Evolutionary conservation across 92 coral and sea anemone species (phyloP), one percentile per base, ranked within the genome.

Genomic region (Phenganax stokvisi): DNA sequence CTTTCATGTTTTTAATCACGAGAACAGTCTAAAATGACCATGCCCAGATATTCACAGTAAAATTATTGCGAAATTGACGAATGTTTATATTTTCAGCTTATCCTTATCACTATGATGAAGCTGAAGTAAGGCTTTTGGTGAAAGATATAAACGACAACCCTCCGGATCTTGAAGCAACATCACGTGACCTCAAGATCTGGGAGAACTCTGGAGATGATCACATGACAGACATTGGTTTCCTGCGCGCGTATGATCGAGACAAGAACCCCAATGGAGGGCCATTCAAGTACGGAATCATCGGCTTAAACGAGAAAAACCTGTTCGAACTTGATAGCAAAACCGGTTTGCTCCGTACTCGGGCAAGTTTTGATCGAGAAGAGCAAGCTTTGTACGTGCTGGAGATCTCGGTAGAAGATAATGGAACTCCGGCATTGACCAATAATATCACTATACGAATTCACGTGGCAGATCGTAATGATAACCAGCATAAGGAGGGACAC

Each of bases 101-200:
- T 51, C 86, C 86, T 27, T 76, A 57, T 67, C 80, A 88, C 73
- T 90, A 96, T 78, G 99, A 97, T 78, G 85, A 96, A 30, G 91
- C 90, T 0, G 83, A 92, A 6, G 97, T 96, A 7, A 85, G 86
- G 29, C 82, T 96, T 72, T 72, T 73, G 7, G 83, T 96, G 8
- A 75, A 69, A 30, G 99, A 96, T 65, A 89, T 90, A n/a, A 96
- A 96, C 70, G 99, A 96, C 82, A 96, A 96, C 72, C 91, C 91
- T 10, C 99, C 99, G 11, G 87, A 86, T 68, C 89, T 96, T 84
- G 84, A 80, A 31, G 86, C 88, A 0, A 71, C 86, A 12, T 85
- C 44, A 65, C 86, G 79, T 28, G 88, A 89, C 85, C 88, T 85
- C 56, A 82, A 76, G 10, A 90, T 89, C 69, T 83, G 74, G 47